Conservation (phyloP, 2,888 invertebrate genomes). For the Leptinotarsa rubiginosa region DNA sequence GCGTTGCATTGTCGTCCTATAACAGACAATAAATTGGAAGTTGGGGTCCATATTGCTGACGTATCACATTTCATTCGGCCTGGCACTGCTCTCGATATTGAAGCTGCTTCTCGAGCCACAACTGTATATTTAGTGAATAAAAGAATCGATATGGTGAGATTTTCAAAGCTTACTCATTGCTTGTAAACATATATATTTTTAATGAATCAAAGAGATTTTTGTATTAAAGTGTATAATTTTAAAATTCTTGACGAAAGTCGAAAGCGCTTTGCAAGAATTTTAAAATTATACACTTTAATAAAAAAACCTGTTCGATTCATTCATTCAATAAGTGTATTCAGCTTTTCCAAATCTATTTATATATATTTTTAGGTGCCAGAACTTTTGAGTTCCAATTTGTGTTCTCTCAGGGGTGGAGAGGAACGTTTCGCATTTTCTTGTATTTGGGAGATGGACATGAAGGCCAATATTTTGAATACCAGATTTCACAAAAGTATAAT, state of each 20-base stretch:
- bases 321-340: too few relatives aligned
- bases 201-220: too few relatives aligned
- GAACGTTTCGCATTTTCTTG: slow-evolving; percentile 96
- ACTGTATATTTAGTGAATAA: slow-evolving; percentile 97
- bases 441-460: slow-evolving; percentile 90
- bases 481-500: slow-evolving; percentile 95
- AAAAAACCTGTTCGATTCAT: too few relatives aligned
- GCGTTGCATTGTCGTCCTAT: slow-evolving; percentile 90
- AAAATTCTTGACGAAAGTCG: too few relatives aligned
- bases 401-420: slow-evolving; percentile 90
- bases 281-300: too few relatives aligned
- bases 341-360: too few relatives aligned
- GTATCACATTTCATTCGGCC: slow-evolving; percentile 97
- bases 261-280: too few relatives aligned
- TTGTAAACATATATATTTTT: slow-evolving; percentile 12
- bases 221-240: too few relatives aligned
- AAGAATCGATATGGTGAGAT: slow-evolving; percentile 86
- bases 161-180: slow-evolving; percentile 7
- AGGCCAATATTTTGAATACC: slow-evolving; percentile 84
- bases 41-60: slow-evolving; percentile 99
- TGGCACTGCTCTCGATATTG: slow-evolving; percentile 89
- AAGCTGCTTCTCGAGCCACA: slow-evolving; percentile 93
- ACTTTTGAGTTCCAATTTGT: slow-evolving; percentile 93
- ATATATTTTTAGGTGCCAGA: slow-evolving; percentile 70
- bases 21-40: slow-evolving; percentile 80